Conservation (phyloP, 2,797 vertebrate species). For the Simalia tracyae region DNA sequence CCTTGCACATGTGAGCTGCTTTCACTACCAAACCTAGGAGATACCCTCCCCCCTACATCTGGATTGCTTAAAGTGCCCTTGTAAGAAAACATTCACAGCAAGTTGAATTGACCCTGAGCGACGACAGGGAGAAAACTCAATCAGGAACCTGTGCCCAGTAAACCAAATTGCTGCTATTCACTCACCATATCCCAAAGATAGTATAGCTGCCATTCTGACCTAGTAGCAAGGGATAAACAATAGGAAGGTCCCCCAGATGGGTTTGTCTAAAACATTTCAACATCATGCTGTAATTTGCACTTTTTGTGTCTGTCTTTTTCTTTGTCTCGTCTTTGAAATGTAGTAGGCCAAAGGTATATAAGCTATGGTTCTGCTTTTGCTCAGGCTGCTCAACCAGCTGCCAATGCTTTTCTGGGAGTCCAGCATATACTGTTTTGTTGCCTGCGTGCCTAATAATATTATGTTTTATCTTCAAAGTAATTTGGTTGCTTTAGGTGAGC, state of each 20-base stretch:
- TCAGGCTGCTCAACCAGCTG: not conserved
- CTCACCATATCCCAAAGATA: not conserved
- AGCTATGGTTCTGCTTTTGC: not conserved
- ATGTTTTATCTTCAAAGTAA: not conserved
- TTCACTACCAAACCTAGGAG: not conserved
- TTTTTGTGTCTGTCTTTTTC: not conserved
- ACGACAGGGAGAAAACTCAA: not conserved
- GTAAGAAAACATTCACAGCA: not conserved
- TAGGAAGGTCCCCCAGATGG: not conserved
- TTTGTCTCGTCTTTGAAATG: not conserved
- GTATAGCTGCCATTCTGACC: not conserved
- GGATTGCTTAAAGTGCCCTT: not conserved
- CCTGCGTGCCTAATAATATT: not conserved
- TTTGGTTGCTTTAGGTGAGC: not conserved
- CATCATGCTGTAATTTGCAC: not conserved
- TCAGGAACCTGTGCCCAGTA: not conserved
- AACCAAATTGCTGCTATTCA: not conserved
- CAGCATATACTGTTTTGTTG: not conserved
- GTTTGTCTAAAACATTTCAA: not conserved
- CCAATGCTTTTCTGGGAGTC: not conserved
- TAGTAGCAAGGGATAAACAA: not conserved
- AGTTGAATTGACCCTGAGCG: not conserved
- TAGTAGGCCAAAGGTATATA: not conserved
- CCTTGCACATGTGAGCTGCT: not conserved
- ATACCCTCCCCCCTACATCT: not conserved